These are phyloP conservation scores for Arenicola marina DNA, from an alignment of 2,888 invertebrate genomes.

Conservation along the genomic window DNA sequence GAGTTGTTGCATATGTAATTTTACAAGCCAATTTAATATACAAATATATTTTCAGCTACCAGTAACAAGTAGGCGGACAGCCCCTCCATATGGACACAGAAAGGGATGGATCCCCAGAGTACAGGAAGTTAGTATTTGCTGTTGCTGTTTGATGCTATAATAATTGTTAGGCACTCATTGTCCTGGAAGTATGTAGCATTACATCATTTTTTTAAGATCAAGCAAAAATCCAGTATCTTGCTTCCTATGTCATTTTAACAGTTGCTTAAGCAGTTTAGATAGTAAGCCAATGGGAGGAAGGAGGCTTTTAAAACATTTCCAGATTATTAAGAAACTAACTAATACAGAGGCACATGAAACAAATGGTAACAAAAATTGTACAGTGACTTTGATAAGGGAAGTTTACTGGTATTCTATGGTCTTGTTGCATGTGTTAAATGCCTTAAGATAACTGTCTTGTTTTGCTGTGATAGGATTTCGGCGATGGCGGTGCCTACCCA, in stretches of 20 bases:
- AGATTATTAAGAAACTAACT: no score
- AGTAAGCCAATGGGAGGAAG: background rate
- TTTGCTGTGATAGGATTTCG: conserved; percentile 67
- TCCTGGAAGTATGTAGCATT: no score
- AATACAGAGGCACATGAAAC: no score
- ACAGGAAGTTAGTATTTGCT: conserved; percentile 66
- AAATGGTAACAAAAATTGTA: no score
- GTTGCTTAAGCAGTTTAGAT: background rate
- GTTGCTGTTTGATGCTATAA: no score
- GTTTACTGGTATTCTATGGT: background rate
- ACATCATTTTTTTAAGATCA: no score
- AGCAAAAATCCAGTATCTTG: no score
- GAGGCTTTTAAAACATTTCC: no score
- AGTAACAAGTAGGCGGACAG: conserved; percentile 34
- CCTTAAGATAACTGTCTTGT: background rate
- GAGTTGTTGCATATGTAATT: background rate
- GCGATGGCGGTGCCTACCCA: conserved; percentile 97
- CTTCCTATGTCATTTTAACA: no score
- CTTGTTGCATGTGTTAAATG: background rate
- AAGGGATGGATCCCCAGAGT: conserved; percentile 90
- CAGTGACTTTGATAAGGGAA: no score
- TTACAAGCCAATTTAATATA: background rate
- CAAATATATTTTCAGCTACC: conserved; percentile 6
- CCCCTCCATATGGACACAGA: conserved; percentile 91
- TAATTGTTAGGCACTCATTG: no score